Base-by-base conservation (phyloP, 2,888 invertebrate species). In the Lepidonotus clava region DNA sequence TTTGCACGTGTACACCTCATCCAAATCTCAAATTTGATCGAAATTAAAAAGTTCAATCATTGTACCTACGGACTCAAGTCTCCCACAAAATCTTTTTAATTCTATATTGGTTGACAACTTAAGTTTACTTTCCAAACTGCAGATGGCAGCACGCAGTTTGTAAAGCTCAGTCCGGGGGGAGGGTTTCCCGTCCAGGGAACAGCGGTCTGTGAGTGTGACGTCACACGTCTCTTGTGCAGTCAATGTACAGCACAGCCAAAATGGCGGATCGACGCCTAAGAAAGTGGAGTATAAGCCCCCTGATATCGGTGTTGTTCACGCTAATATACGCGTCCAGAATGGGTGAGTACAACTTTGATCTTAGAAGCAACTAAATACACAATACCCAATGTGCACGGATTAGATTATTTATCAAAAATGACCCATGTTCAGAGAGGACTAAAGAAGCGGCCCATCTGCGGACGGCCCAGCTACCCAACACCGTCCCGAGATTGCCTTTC, bases 221-320 rank as follows among this genome's bases (percentile, higher is more conserved):
- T 53, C 53, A 53, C 53, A 53, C n/a, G 53, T 53, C 6, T 53
- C 6, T 53, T 4, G 53, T 53, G 53, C 53, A 53, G 53, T 53
- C 53, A 53, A 46, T 46, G 53, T 53, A 53, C n/a, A 61, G 61
- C 61, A 61, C 28, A 61, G 61, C 28, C 61, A 61, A 61, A 61
- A 61, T 61, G 61, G 61, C 61, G 61, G 61, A 61, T 28, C 61
- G 28, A 5, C 1, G 61, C 14, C 2, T 18, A 61, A 61, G 2
- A 11, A 61, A 61, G 61, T 61, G 61, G 61, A 61, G 61, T 61
- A 61, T 61, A 28, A 61, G 28, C 61, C 61, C 61, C 61, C 1
- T 61, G 28, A n/a, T 61, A 61, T 61, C 61, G 61, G 61, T 61
- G 61, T 61, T 61, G 24, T 61, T 61, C 28, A 61, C 61, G 24